Conservation (phyloP, 2,888 invertebrate species). For the Rapana venosa region DNA sequence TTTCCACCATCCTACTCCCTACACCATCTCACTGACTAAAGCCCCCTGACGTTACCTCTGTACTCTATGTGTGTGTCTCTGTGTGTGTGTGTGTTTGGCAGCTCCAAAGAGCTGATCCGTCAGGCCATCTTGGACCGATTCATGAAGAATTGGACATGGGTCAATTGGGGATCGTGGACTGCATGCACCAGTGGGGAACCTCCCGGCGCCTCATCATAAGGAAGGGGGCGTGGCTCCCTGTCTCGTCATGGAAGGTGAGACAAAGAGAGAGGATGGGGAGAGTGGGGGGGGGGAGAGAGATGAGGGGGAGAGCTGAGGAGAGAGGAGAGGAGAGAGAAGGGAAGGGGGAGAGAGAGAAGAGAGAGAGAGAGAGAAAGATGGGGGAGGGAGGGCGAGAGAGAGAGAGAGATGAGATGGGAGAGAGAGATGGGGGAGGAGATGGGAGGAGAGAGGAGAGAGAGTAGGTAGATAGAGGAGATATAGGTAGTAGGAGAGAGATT, state of each 20-base stretch:
- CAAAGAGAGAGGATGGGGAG: not conserved
- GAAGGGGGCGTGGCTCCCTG: slow-evolving; percentile 88
- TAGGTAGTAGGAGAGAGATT: too few species aligned
- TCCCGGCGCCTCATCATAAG: slow-evolving; percentile 88
- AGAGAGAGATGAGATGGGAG: not conserved
- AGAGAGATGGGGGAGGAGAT: not conserved
- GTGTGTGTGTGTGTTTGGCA: slow-evolving; percentile 78
- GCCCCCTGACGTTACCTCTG: not conserved
- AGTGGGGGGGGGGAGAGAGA: not conserved
- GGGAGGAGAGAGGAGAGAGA: too few species aligned
- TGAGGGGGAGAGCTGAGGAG: not conserved
- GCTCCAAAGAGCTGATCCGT: slow-evolving; percentile 93
- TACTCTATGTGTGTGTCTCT: slow-evolving; percentile 66
- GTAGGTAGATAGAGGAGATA: too few species aligned
- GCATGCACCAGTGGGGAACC: slow-evolving; percentile 98
- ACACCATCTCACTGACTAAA: not conserved
- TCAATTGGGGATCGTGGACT: slow-evolving; percentile 98
- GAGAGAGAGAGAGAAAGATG: not conserved
- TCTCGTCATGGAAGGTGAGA: slow-evolving; percentile 96
- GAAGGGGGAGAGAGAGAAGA: not conserved
- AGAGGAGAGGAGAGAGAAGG: not conserved
- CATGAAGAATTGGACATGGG: slow-evolving; percentile 93
- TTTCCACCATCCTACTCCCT: too few species aligned
- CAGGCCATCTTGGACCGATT: slow-evolving; percentile 97
- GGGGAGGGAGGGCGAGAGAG: not conserved